These are phyloP conservation scores for Glyptemys insculpta DNA, from an alignment of 2,797 vertebrate species.

Conservation along the genomic window DNA sequence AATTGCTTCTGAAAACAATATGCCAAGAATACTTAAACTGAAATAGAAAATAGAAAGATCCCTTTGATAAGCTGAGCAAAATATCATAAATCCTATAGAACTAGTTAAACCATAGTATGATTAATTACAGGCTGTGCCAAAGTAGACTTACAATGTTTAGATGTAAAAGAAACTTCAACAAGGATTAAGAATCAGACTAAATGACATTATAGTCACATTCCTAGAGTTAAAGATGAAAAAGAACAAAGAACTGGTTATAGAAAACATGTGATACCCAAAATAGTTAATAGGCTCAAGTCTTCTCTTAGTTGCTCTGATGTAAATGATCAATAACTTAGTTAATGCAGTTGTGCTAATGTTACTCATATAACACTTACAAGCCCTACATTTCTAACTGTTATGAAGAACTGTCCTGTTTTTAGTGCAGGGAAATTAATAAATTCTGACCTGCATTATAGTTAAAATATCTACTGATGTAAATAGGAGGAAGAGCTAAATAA, in stretches of 20 bases:
- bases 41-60: background rate
- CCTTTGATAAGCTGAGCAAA: background rate
- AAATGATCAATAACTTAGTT: background rate
- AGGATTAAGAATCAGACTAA: background rate
- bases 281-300: background rate
- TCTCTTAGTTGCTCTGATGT: background rate
- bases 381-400: background rate
- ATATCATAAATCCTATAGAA: background rate
- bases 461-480: background rate
- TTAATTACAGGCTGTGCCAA: background rate
- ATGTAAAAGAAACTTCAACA: background rate
- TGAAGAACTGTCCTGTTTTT: background rate
- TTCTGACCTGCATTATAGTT: background rate
- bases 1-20: background rate
- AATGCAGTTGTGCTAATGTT: background rate
- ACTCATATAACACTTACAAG: background rate
- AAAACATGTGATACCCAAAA: background rate
- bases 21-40: background rate
- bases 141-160: background rate
- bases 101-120: background rate
- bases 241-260: fast-evolving
- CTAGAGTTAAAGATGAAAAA: background rate
- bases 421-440: background rate
- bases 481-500: background rate
- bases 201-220: background rate